Conservation (phyloP, 2,113 vertebrate genomes). For the Antennarius striatus region DNA sequence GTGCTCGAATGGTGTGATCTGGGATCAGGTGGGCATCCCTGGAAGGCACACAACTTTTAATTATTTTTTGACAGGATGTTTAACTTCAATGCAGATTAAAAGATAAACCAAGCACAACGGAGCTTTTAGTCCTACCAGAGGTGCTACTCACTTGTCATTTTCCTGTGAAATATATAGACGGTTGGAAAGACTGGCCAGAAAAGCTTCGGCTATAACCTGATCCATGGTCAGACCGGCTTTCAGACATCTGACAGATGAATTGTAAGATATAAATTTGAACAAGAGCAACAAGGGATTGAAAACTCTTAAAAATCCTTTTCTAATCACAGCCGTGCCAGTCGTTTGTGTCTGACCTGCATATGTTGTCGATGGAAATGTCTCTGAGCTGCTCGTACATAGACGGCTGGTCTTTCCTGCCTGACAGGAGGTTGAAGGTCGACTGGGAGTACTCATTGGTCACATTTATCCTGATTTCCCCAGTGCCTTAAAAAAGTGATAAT, state of each 20-base stretch:
- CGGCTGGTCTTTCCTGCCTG: slow-evolving; percentile 88
- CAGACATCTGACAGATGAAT: slow-evolving; percentile 81
- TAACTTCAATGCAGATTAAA: not conserved
- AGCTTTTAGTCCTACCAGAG: not conserved
- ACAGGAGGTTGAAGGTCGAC: slow-evolving; percentile 85
- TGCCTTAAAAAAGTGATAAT: slow-evolving; percentile 68
- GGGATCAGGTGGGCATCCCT: slow-evolving; percentile 96
- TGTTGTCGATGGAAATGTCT: slow-evolving; percentile 95
- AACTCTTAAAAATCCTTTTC: not conserved
- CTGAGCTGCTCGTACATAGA: slow-evolving; percentile 98
- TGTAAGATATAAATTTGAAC: not conserved
- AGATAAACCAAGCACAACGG: not conserved
- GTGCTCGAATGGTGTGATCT: slow-evolving; percentile 93
- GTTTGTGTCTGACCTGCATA: slow-evolving; percentile 86
- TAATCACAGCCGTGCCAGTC: not conserved
- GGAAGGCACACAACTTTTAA: slow-evolving; percentile 7
- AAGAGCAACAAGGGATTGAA: not conserved
- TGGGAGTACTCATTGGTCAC: slow-evolving; percentile 93
- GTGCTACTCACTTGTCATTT: slow-evolving; percentile 88
- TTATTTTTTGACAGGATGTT: slow-evolving; percentile 29
- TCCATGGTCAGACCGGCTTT: slow-evolving; percentile 93
- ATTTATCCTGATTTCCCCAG: slow-evolving; percentile 92
- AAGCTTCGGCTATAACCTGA: slow-evolving; percentile 92
- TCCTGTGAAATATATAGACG: slow-evolving; percentile 98
- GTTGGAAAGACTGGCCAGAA: slow-evolving; percentile 95